These are phyloP conservation scores for Rhyacophila brunnea DNA, from an alignment of 1,140 invertebrate genomes.

Conservation along the genomic window DNA sequence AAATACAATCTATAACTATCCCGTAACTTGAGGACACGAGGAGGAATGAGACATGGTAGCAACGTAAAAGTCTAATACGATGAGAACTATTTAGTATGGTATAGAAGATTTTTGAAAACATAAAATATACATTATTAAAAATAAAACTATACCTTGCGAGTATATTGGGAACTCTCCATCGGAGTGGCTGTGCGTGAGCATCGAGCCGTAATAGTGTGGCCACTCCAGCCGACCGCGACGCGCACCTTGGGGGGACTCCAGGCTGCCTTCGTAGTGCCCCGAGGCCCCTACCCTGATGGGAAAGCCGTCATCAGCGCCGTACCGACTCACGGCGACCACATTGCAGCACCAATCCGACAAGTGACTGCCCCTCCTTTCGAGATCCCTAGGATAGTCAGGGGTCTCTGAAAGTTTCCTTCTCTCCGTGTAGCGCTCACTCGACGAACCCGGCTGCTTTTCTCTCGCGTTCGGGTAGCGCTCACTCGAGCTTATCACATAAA, in stretches of 20 bases:
- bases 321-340: neutral
- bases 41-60: too few relatives aligned
- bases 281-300: constrained; percentile 19
- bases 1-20: too few relatives aligned
- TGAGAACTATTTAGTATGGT: too few relatives aligned
- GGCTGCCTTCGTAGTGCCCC: constrained; percentile 49
- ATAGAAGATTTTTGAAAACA: too few relatives aligned
- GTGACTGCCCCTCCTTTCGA: too few relatives aligned
- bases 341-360: neutral
- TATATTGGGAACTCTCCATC: constrained; percentile 80
- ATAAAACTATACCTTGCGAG: constrained; percentile 56
- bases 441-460: too few relatives aligned
- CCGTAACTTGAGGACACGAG: too few relatives aligned
- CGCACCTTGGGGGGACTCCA: constrained; percentile 48
- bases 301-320: constrained; percentile 8
- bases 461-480: too few relatives aligned
- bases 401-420: neutral
- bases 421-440: neutral
- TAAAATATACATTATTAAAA: too few relatives aligned
- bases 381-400: neutral
- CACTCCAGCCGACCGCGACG: constrained; percentile 35
- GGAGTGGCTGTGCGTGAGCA: constrained; percentile 77
- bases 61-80: too few relatives aligned
- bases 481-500: too few relatives aligned
- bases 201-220: constrained; percentile 59